phyloP scores from a whole-genome alignment of 2,113 vertebrate species.

The Xiphophorus maculatus region DNA sequence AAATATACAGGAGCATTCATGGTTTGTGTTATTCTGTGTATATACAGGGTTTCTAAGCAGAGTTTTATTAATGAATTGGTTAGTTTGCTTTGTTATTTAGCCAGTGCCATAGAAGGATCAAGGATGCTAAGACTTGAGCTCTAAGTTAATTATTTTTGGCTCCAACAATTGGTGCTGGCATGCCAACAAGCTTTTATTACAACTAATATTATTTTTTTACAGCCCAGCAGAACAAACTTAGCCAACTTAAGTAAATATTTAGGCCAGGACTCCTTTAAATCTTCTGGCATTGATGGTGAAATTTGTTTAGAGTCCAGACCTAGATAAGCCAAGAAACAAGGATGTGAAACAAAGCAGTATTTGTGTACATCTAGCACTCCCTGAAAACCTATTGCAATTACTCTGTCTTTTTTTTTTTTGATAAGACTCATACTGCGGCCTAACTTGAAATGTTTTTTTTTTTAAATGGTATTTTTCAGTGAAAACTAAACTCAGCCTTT shows the following conservation, averaged over 20 bases:
- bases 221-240: slow-evolving; percentile 37
- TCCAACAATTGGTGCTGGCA: slow-evolving; percentile 35
- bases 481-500: too few species aligned
- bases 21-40: slow-evolving; percentile 37
- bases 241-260: slow-evolving; percentile 37
- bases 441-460: too few species aligned
- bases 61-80: slow-evolving; percentile 62
- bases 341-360: too few species aligned
- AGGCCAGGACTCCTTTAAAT: slow-evolving; percentile 12
- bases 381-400: too few species aligned
- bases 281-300: slow-evolving; percentile 26
- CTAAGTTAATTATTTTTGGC: slow-evolving; percentile 50
- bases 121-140: slow-evolving; percentile 45
- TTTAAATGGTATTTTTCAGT: too few species aligned
- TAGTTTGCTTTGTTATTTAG: slow-evolving; percentile 56
- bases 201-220: slow-evolving; percentile 31
- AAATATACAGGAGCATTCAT: slow-evolving; percentile 9
- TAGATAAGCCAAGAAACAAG: not conserved
- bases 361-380: too few species aligned
- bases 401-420: too few species aligned
- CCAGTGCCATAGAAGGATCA: slow-evolving; percentile 29
- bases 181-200: slow-evolving; percentile 46
- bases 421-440: too few species aligned
- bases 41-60: slow-evolving; percentile 55
- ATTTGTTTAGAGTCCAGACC: not conserved